A percentile compares a stretch with the other conserved stretches of the same genome.
Conservation (phyloP, 2,888 invertebrate genomes). For the Drosophila maculinotata region DNA sequence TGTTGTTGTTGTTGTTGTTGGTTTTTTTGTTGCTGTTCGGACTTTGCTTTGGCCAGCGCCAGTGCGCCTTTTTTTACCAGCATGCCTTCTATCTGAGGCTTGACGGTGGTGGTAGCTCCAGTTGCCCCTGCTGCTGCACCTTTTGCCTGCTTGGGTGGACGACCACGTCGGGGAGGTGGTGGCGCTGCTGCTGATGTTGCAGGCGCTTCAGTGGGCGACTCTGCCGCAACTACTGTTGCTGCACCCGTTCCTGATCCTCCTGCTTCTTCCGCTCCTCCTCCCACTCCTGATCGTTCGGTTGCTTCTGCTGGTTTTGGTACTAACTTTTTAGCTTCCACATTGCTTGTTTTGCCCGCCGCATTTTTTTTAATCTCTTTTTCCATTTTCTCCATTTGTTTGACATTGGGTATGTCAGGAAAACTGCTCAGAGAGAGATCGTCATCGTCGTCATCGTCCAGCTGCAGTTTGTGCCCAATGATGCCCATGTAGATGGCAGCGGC, state of each 20-base stretch:
- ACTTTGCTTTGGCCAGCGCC: slow-evolving; percentile 72
- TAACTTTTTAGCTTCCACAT: slow-evolving; percentile 23
- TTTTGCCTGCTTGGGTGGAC: slow-evolving; percentile 42
- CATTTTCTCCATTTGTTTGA: slow-evolving; percentile 87
- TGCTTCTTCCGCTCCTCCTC: slow-evolving; percentile 40
- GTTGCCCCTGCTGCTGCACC: slow-evolving; percentile 47
- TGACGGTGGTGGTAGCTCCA: slow-evolving; percentile 46
- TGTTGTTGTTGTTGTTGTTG: slow-evolving; percentile 43
- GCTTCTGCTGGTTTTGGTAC: slow-evolving; percentile 33
- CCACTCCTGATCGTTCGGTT: slow-evolving; percentile 37
- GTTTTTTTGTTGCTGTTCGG: slow-evolving; percentile 58
- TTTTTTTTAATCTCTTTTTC: slow-evolving; percentile 87
- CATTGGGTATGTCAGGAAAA: slow-evolving; percentile 89
- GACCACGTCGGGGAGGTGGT: slow-evolving; percentile 31
- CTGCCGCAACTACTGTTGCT: slow-evolving; percentile 19
- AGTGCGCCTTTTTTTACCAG: slow-evolving; percentile 82
- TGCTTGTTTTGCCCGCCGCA: slow-evolving; percentile 61
- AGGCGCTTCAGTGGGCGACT: slow-evolving; percentile 20
- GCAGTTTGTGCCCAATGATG: slow-evolving; percentile 89
- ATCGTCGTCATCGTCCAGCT: slow-evolving; percentile 87
- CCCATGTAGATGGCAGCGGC: slow-evolving; percentile 91
- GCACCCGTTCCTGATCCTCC: slow-evolving; percentile 34
- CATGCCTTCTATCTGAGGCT: slow-evolving; percentile 83
- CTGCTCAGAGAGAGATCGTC: slow-evolving; percentile 88
- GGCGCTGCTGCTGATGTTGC: slow-evolving; percentile 16